A percentile compares a stretch with the other conserved stretches of the same genome.
phyloP scores from a whole-genome alignment of 2,888 invertebrate genomes.

The Microdon myrmicae region DNA sequence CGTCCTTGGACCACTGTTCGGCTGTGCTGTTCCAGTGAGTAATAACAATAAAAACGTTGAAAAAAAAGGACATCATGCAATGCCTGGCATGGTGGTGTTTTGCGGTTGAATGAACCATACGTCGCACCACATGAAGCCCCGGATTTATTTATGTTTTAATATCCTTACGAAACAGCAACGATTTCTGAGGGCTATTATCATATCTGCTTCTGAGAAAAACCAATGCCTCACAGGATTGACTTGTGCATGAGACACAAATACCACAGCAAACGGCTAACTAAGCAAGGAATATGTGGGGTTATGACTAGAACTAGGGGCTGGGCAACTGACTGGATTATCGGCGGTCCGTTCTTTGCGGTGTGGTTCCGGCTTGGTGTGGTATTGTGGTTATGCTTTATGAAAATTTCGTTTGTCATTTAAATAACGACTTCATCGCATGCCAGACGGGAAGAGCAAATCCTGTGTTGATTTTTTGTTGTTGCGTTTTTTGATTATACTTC shows the following conservation, averaged over 20 bases:
- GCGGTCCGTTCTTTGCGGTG: constrained; percentile 7
- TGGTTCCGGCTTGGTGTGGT: constrained; percentile 47
- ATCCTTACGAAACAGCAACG: no score
- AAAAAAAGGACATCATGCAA: constrained; percentile 20
- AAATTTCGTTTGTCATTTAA: constrained; percentile 52
- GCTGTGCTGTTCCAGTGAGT: constrained; percentile 2
- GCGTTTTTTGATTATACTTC: constrained; percentile 13
- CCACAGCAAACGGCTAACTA: no score
- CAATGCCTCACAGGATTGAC: no score
- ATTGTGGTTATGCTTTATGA: constrained; percentile 52
- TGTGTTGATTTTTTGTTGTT: constrained; percentile 27
- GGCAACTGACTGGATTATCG: constrained; percentile 8
- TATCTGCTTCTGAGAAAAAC: no score
- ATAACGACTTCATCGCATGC: constrained; percentile 52
- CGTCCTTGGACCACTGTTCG: no score
- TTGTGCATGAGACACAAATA: no score
- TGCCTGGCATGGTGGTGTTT: no score
- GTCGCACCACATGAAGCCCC: constrained; percentile 32
- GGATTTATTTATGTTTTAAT: constrained; percentile 42
- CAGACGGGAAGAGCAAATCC: constrained; percentile 50
- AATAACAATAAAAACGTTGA: constrained; percentile 12
- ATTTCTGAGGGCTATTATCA: no score
- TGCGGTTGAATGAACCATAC: constrained; percentile 8
- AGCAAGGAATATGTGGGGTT: constrained; percentile 31
- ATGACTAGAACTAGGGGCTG: constrained; percentile 16